These are phyloP conservation scores for Mechanitis messenoides DNA, from an alignment of 2,888 invertebrate genomes.

Conservation along the genomic window DNA sequence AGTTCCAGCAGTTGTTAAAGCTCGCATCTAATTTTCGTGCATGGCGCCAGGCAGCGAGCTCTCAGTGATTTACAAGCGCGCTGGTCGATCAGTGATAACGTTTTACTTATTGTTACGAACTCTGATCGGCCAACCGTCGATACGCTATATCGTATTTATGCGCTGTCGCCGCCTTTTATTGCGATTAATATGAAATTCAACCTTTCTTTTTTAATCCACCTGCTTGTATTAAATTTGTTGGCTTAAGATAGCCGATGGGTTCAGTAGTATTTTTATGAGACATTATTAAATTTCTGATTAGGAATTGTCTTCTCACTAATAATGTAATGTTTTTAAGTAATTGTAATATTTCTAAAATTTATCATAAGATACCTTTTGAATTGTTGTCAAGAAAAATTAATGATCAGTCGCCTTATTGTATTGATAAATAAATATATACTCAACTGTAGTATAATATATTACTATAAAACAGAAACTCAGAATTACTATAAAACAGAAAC, in stretches of 20 bases:
- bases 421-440: too few species aligned
- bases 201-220: slow-evolving; percentile 34
- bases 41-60: slow-evolving; percentile 28
- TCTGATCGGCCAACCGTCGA: slow-evolving; percentile 50
- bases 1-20: neutral
- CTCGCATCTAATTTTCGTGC: slow-evolving; percentile 13
- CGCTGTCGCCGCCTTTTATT: slow-evolving; percentile 54
- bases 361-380: too few species aligned
- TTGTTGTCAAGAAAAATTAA: too few species aligned
- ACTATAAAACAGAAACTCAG: too few species aligned
- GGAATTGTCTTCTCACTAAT: too few species aligned
- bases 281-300: too few species aligned
- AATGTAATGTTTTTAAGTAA: too few species aligned
- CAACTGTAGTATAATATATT: too few species aligned
- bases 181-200: slow-evolving; percentile 44
- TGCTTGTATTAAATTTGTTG: slow-evolving; percentile 29
- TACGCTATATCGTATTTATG: slow-evolving; percentile 50
- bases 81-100: slow-evolving; percentile 54
- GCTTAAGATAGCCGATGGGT: slow-evolving; percentile 3
- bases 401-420: too few species aligned
- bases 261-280: neutral
- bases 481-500: too few species aligned
- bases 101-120: slow-evolving; percentile 61
- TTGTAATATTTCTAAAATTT: too few species aligned
- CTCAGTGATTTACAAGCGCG: slow-evolving; percentile 54